Conservation (phyloP, 2,888 invertebrate species). For the Caenorhabditis plicata region DNA sequence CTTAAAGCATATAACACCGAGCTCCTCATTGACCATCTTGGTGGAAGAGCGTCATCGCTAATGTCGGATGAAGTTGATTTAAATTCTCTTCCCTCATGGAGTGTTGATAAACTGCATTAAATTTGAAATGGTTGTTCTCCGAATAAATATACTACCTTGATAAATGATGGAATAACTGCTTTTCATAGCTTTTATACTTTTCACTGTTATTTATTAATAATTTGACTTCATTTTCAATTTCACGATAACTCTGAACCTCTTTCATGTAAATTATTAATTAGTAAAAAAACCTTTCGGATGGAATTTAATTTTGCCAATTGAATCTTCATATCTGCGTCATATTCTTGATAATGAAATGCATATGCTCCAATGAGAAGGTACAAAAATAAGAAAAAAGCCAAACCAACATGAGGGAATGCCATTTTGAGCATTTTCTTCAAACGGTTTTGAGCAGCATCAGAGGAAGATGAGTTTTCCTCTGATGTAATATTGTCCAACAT, state of each 20-base stretch:
- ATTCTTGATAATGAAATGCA: conserved; percentile 54
- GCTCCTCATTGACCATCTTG: conserved; percentile 58
- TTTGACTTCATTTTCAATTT: conserved; percentile 29
- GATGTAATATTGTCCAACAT: conserved; percentile 8
- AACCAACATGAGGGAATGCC: conserved; percentile 59
- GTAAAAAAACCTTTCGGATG: conserved; percentile 34
- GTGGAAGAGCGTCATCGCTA: conserved; percentile 48
- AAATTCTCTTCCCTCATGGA: conserved; percentile 54
- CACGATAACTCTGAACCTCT: background rate
- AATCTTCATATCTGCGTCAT: conserved; percentile 49
- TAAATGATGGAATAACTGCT: conserved; percentile 19
- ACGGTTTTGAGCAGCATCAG: conserved; percentile 16
- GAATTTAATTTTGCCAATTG: conserved; percentile 46
- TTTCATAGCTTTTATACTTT: conserved; percentile 17
- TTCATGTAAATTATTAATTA: background rate
- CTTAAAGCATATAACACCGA: conserved; percentile 63
- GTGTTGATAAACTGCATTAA: conserved; percentile 38
- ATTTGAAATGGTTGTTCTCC: background rate
- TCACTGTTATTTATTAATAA: conserved; percentile 20
- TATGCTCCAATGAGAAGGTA: conserved; percentile 58
- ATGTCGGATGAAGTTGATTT: conserved; percentile 38
- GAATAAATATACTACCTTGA: conserved; percentile 16
- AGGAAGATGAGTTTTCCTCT: conserved; percentile 24
- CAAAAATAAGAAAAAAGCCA: conserved; percentile 55
- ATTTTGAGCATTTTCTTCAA: conserved; percentile 53